A percentile compares a stretch with the other conserved stretches of the same genome.
These are phyloP conservation scores for Penaeus monodon DNA, from an alignment of 2,888 invertebrate species.

Conservation along the genomic window DNA sequence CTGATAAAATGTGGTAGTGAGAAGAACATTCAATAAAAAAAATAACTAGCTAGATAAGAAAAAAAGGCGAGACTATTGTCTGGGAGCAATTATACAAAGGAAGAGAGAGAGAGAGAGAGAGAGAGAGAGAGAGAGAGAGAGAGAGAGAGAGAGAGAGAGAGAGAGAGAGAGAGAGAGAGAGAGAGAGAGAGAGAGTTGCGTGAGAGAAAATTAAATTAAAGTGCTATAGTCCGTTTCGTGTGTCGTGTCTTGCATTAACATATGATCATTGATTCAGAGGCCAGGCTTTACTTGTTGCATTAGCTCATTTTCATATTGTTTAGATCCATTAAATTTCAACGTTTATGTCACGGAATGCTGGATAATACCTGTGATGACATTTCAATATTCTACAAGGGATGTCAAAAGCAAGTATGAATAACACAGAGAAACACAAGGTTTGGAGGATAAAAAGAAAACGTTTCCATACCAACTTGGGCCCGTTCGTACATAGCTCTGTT, in stretches of 20 bases:
- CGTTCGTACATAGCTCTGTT: conserved; percentile 27
- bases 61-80: background rate
- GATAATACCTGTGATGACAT: too few relatives aligned
- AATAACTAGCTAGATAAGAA: background rate
- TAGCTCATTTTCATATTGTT: conserved; percentile 1
- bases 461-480: background rate
- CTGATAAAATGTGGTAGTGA: too few relatives aligned
- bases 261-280: conserved; percentile 34
- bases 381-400: too few relatives aligned
- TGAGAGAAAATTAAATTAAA: conserved; percentile 23
- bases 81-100: background rate
- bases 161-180: conserved; percentile 13
- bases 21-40: too few relatives aligned
- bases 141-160: conserved; percentile 30
- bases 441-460: too few relatives aligned
- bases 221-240: background rate
- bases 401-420: too few relatives aligned
- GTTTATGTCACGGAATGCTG: too few relatives aligned
- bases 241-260: conserved; percentile 33
- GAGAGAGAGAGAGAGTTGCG: conserved; percentile 3
- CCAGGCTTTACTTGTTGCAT: background rate
- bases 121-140: conserved; percentile 20
- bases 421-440: too few relatives aligned
- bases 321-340: background rate
- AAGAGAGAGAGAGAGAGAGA: conserved; percentile 19